These are phyloP conservation scores for Gasteruption jaculator DNA, from an alignment of 2,888 invertebrate species.

Conservation along the genomic window DNA sequence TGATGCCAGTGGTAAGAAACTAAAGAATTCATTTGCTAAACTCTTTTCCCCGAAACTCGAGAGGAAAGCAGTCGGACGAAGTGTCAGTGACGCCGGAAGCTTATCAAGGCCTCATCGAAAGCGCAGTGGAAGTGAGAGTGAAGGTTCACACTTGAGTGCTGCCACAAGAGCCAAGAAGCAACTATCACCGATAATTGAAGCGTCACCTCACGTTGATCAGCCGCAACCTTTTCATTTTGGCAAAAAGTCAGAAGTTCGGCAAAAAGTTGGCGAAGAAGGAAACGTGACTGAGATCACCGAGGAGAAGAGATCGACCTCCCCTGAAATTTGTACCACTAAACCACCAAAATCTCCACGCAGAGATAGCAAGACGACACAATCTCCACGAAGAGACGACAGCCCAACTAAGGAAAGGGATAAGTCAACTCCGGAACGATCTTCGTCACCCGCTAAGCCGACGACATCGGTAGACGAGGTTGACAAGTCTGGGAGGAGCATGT, in stretches of 20 bases:
- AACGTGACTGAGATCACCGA: slow-evolving; percentile 8
- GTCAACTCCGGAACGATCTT: slow-evolving; percentile 14
- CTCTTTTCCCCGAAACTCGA: slow-evolving; percentile 43
- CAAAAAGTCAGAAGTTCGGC: slow-evolving; percentile 22
- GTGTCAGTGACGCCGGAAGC: slow-evolving; percentile 58
- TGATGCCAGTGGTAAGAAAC: slow-evolving; percentile 44
- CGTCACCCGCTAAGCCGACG: slow-evolving; percentile 21
- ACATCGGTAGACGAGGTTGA: slow-evolving; percentile 31
- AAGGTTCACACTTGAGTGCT: slow-evolving; percentile 54
- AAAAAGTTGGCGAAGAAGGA: slow-evolving; percentile 34
- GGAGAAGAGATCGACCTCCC: slow-evolving; percentile 4
- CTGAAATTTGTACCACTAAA: slow-evolving; percentile 13
- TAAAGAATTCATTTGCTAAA: slow-evolving; percentile 38
- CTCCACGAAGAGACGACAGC: slow-evolving; percentile 9
- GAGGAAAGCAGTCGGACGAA: slow-evolving; percentile 38
- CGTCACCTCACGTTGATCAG: slow-evolving; percentile 60
- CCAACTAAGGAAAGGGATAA: not conserved
- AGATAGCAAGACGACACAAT: slow-evolving; percentile 20
- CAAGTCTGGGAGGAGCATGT: slow-evolving; percentile 34
- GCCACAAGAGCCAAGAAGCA: slow-evolving; percentile 62
- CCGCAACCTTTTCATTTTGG: slow-evolving; percentile 39
- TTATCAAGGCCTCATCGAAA: slow-evolving; percentile 55
- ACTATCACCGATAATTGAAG: slow-evolving; percentile 76
- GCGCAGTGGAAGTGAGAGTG: slow-evolving; percentile 61
- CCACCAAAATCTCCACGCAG: slow-evolving; percentile 11